A percentile compares a stretch with the other conserved stretches of the same genome.
phyloP scores from a whole-genome alignment of 2,888 invertebrate genomes.

The Rutpela maculata region DNA sequence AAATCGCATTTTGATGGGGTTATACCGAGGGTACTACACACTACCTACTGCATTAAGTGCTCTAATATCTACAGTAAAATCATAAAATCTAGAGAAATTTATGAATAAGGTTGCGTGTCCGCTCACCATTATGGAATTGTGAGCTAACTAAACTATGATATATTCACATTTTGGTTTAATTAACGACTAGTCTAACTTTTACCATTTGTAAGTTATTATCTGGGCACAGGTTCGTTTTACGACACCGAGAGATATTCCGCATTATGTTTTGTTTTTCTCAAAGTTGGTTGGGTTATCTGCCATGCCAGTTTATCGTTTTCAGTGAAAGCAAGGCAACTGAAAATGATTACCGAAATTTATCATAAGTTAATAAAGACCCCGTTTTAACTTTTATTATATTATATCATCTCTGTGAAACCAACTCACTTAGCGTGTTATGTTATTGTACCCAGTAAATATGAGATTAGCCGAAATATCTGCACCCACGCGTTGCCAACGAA shows the following conservation, averaged over 20 bases:
- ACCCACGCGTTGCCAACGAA: background rate
- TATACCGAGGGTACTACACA: no score
- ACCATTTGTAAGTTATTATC: conserved; percentile 51
- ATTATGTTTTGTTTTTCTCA: conserved; percentile 47
- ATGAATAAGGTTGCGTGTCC: conserved; percentile 56
- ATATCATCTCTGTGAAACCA: conserved; percentile 6
- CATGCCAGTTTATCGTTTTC: conserved; percentile 32
- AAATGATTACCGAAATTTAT: conserved; percentile 41
- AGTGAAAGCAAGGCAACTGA: conserved; percentile 24
- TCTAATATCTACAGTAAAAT: conserved; percentile 37
- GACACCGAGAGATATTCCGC: conserved; percentile 38
- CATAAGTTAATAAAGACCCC: conserved; percentile 24
- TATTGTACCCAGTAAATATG: background rate
- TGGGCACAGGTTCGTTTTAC: conserved; percentile 46
- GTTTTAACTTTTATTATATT: conserved; percentile 28
- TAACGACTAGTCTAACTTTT: conserved; percentile 51
- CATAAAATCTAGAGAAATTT: conserved; percentile 53
- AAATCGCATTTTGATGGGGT: no score
- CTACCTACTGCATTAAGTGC: background rate
- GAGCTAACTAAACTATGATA: conserved; percentile 50
- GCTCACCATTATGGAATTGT: conserved; percentile 48
- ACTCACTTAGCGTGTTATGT: background rate
- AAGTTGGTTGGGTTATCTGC: conserved; percentile 25
- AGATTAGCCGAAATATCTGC: background rate
- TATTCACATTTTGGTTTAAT: conserved; percentile 53